Evolutionary conservation across 2,888 invertebrate genomes (phyloP).

Genomic region (Drosophila nigritarsus): DNA sequence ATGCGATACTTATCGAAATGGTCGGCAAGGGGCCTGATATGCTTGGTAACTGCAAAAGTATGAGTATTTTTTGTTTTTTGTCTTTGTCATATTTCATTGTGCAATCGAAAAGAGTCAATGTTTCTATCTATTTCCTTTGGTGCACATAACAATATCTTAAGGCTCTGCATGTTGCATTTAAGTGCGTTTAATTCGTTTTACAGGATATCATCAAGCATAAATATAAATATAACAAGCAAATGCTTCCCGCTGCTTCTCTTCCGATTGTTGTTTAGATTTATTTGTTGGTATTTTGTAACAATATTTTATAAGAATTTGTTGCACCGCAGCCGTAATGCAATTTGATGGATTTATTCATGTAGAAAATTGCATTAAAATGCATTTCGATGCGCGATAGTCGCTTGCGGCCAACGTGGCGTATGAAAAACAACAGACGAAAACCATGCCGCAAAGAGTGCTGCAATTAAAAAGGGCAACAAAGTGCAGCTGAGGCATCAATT

Average conservation of each 20-base stretch:
- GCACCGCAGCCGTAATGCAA: conserved; percentile 46
- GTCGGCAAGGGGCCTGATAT: background rate
- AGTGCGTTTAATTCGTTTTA: background rate
- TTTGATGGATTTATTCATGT: conserved; percentile 75
- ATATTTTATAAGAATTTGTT: conserved; percentile 53
- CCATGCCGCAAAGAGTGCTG: conserved; percentile 45
- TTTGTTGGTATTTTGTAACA: conserved; percentile 33
- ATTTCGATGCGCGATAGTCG: conserved; percentile 27
- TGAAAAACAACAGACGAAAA: conserved; percentile 13
- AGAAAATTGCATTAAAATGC: conserved; percentile 76
- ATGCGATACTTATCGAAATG: conserved; percentile 10
- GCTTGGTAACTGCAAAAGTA: background rate
- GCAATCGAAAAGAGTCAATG: background rate
- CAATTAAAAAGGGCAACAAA: conserved; percentile 46
- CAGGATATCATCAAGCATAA: conserved; percentile 10
- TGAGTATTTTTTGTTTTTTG: background rate
- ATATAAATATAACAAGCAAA: background rate
- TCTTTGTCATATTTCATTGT: background rate
- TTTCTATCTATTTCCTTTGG: background rate
- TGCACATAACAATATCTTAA: background rate
- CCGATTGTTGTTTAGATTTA: conserved; percentile 50
- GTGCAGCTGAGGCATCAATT: conserved; percentile 55
- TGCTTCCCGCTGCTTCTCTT: background rate
- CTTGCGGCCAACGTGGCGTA: conserved; percentile 28
- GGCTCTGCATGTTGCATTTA: background rate